These are phyloP conservation scores for Axis porcinus DNA, from an alignment of 2,113 vertebrate species.

Conservation along the genomic window DNA sequence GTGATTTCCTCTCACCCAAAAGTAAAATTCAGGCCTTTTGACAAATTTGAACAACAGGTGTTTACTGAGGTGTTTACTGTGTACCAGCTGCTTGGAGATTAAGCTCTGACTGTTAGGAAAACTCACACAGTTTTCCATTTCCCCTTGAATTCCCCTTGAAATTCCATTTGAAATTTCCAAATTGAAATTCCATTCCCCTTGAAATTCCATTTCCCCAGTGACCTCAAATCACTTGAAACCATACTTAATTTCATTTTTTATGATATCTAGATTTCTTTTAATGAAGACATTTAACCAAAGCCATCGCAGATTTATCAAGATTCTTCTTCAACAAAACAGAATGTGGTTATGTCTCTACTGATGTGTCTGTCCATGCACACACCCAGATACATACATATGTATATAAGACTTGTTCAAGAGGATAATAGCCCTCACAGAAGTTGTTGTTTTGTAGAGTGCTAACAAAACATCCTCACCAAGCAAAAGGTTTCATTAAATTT, in stretches of 20 bases:
- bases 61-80: not conserved
- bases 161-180: too few relatives aligned
- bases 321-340: not conserved
- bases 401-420: not conserved
- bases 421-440: not conserved
- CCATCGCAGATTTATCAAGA: not conserved
- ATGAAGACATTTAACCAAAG: not conserved
- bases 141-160: not conserved
- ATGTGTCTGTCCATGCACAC: not conserved
- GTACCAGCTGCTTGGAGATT: not conserved
- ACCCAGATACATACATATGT: not conserved
- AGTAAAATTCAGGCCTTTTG: not conserved
- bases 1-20: not conserved
- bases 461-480: not conserved
- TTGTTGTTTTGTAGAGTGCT: not conserved
- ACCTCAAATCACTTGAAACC: not conserved
- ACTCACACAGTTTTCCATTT: not conserved
- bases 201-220: not conserved
- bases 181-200: too few relatives aligned
- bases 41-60: not conserved
- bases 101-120: not conserved
- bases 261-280: not conserved
- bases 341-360: not conserved
- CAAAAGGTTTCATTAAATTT: not conserved
- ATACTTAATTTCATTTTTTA: not conserved